Evolutionary conservation across 2,797 vertebrate genomes (phyloP).

Genomic region (Pitangus sulphuratus): DNA sequence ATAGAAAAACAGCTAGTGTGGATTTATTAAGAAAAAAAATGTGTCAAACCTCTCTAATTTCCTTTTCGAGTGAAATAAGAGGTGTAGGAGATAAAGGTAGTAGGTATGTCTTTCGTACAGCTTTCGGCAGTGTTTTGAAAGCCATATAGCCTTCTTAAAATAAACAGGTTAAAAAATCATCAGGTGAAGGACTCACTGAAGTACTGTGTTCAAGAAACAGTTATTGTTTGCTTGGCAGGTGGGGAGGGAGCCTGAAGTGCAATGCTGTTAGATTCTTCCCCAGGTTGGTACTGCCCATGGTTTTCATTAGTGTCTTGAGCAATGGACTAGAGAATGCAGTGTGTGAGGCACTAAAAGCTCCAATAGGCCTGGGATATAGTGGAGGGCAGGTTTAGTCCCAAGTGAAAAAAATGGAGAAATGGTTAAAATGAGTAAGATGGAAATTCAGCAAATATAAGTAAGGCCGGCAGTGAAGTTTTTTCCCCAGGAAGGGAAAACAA

Average conservation of each 20-base stretch:
- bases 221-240: neutral
- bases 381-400: neutral
- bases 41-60: neutral
- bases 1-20: neutral
- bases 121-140: neutral
- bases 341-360: neutral
- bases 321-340: neutral
- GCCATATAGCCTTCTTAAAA: neutral
- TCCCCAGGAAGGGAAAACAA: constrained; percentile 13
- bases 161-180: neutral
- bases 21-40: neutral
- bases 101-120: neutral
- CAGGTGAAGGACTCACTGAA: neutral
- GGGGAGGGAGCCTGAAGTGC: neutral
- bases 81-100: neutral
- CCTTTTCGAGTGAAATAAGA: neutral
- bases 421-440: neutral
- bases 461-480: neutral
- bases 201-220: neutral
- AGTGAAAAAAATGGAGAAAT: neutral
- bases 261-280: neutral
- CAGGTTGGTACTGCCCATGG: neutral
- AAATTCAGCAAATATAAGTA: neutral
- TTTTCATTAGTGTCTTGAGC: neutral
- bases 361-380: neutral